Evolutionary conservation across 1,140 invertebrate genomes (phyloP).

Genomic region (Cardiocondyla obscurior): DNA sequence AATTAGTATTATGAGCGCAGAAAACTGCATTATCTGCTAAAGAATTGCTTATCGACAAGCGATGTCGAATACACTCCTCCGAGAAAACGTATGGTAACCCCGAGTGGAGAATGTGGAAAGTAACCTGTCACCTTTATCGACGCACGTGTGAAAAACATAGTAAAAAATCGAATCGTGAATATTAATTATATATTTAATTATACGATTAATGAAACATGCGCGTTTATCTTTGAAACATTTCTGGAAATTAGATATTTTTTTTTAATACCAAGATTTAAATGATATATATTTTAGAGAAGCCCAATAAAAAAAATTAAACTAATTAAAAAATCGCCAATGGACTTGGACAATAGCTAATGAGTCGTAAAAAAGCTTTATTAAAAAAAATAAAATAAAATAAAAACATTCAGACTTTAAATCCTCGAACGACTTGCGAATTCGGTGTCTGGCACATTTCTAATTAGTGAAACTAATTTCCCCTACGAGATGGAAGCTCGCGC

Average conservation of each 20-base stretch:
- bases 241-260: not conserved
- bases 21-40: constrained; percentile 67
- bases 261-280: not conserved
- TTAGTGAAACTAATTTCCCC: constrained; percentile 12
- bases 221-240: not conserved
- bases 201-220: not conserved
- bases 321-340: not conserved
- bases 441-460: not conserved
- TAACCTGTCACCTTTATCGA: constrained; percentile 8
- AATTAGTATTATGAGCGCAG: not conserved
- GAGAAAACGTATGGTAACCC: constrained; percentile 34
- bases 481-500: not conserved
- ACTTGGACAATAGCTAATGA: not conserved
- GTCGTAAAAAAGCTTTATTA: not conserved
- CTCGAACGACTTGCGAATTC: not conserved
- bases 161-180: not conserved
- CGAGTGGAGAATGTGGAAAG: not conserved
- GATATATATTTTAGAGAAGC: not conserved
- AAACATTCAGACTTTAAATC: not conserved
- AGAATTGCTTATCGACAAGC: not conserved
- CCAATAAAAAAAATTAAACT: not conserved
- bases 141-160: constrained; percentile 1
- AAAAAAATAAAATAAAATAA: too few species aligned
- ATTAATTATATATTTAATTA: constrained; percentile 6
- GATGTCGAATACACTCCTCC: too few species aligned